Percentiles rank a stretch among this genome's conserved stretches.
Evolutionary conservation across 2,797 vertebrate genomes (phyloP).

Genomic region (Pseudotriccus pelzelni): DNA sequence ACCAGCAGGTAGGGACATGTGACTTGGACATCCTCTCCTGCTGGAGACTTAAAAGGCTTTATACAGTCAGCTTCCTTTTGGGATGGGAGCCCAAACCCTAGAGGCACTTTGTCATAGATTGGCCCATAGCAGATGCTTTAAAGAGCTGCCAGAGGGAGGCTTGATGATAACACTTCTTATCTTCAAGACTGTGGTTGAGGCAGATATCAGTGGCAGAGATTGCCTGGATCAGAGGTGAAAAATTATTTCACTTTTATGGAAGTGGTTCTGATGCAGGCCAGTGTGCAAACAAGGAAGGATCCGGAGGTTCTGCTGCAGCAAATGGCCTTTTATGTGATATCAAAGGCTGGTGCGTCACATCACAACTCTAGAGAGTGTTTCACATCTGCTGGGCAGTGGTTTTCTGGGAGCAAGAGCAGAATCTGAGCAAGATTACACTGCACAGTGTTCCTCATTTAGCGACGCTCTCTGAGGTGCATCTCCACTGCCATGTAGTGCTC

Average conservation of each 20-base stretch:
- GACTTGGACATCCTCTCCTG: neutral
- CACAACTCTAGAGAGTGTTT: neutral
- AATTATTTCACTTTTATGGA: neutral
- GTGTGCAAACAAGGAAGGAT: neutral
- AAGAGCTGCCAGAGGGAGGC: neutral
- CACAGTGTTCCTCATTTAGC: neutral
- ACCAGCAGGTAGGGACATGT: slow-evolving; percentile 87
- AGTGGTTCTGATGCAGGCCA: neutral
- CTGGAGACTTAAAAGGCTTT: neutral
- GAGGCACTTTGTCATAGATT: neutral
- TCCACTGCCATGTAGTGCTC: neutral
- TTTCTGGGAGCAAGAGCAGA: neutral
- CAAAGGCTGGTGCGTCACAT: neutral
- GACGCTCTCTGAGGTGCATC: neutral
- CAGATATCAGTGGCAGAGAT: neutral
- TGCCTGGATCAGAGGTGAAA: neutral
- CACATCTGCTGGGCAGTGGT: neutral
- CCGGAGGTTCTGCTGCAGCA: neutral
- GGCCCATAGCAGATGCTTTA: neutral
- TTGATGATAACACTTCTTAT: neutral
- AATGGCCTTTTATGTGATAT: neutral
- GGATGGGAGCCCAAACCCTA: neutral
- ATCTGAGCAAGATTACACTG: neutral
- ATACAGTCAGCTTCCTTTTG: neutral
- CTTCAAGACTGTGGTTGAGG: neutral